Conservation (phyloP, 2,888 invertebrate species). For the Luffia ferchaultella region DNA sequence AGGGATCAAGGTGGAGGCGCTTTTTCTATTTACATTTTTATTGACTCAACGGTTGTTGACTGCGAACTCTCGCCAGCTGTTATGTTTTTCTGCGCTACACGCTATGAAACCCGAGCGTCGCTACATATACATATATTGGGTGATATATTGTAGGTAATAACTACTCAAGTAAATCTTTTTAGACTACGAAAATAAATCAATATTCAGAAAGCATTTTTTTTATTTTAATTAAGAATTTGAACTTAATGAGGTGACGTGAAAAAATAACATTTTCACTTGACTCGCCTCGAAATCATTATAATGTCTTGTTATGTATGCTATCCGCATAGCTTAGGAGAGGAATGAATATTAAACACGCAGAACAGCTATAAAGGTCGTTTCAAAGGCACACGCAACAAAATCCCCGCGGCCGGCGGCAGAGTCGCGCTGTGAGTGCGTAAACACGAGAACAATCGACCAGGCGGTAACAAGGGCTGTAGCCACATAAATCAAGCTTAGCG, state of each 20-base stretch:
- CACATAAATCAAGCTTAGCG: conserved; percentile 60
- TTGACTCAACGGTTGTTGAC: neutral
- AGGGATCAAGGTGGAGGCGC: neutral
- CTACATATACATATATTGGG: neutral
- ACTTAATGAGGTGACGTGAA: too few relatives aligned
- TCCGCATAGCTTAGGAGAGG: too few relatives aligned
- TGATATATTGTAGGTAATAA: neutral
- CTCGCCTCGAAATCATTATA: too few relatives aligned
- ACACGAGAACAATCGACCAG: conserved; percentile 53
- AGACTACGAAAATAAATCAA: neutral
- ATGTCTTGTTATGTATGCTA: too few relatives aligned
- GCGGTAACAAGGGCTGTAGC: conserved; percentile 53
- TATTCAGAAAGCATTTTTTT: neutral
- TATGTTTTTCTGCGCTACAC: neutral
- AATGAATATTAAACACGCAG: conserved; percentile 14
- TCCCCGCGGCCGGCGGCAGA: conserved; percentile 50
- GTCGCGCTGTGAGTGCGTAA: conserved; percentile 42
- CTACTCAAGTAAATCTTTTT: neutral
- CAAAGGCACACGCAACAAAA: conserved; percentile 28
- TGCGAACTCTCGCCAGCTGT: neutral
- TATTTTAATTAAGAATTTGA: too few relatives aligned
- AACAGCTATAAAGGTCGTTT: conserved; percentile 38
- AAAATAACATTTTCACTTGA: too few relatives aligned
- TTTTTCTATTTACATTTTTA: conserved; percentile 1
- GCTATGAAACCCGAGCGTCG: neutral